Evolutionary conservation across 92 coral and sea anemone genomes (phyloP), one percentile per base, ranked within the genome.

Genomic region (Heliopora coerulea): DNA sequence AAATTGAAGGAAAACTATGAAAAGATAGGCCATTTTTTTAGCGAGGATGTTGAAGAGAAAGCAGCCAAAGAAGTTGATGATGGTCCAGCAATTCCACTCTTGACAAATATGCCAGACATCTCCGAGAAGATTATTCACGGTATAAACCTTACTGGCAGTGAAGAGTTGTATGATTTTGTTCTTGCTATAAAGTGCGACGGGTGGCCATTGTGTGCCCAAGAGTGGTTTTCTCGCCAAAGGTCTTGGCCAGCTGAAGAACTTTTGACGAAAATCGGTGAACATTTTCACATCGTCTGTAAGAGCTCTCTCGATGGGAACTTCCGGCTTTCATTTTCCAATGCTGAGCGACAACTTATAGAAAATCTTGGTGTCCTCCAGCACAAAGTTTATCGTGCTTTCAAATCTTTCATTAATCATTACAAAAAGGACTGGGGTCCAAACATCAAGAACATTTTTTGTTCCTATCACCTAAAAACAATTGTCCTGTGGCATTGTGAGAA

Each of bases 401-500:
- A 67, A 30, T 10, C 74, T 20, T 44, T 67, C 25, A 26, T 67
- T 24, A 67, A 67, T 9, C 59, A 49, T 49, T 44, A 67, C n/a
- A 67, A 49, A 49, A 67, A 49, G 19, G 59, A 49, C 1, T 67
- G 58, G 74, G 10, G 59, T 12, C 59, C 59, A 8, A 49, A 67
- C 34, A 19, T 28, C 35, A 30, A 67, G 39, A 44, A 44, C 13
- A 27, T 67, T 17, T 37, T 49, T 21, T 44, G 37, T 44, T 63
- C 75, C 1, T 82, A 74, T 74, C 76, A 50, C 56, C 68, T 75
- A 30, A 74, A 82, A 37, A 82, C 82, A 11, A 63, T 81, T 35
- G 61, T 81, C 70, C 60, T 73, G 13, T 81, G 85, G 85, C 34
- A 68, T 34, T 73, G 81, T 65, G 85, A 81, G 28, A 74, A 74